A percentile compares a stretch with the other conserved stretches of the same genome.
Evolutionary conservation across 2,888 invertebrate genomes (phyloP).

Genomic region (Acanthosepion esculentum): DNA sequence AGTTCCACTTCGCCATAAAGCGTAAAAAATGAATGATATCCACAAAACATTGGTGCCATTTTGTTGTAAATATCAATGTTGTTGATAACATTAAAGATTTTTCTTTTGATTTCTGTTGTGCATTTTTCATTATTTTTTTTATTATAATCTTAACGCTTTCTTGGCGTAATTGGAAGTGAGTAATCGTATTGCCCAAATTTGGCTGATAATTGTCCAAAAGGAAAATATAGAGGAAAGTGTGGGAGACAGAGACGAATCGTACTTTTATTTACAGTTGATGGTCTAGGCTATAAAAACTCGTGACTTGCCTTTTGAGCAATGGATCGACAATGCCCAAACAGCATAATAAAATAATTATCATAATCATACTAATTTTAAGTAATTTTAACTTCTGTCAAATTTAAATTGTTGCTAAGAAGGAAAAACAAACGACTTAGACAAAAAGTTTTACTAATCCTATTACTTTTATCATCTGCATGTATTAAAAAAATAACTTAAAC

Average conservation of each 20-base stretch:
- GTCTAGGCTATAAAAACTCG: background rate
- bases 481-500: too few relatives aligned
- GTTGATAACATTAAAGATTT: background rate
- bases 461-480: too few relatives aligned
- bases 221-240: background rate
- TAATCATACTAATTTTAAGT: background rate
- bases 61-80: background rate
- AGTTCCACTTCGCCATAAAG: background rate
- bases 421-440: too few relatives aligned
- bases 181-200: background rate
- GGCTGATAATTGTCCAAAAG: background rate
- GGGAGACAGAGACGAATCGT: background rate
- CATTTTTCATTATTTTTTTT: background rate
- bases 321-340: background rate
- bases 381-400: background rate
- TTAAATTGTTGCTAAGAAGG: background rate
- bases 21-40: background rate
- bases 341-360: background rate
- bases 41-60: constrained; percentile 8
- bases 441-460: too few relatives aligned
- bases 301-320: background rate
- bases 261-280: background rate
- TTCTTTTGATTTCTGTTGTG: background rate
- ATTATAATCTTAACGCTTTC: background rate
- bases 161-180: background rate